Evolutionary conservation across 1,140 invertebrate species (phyloP), one percentile per base, ranked within the genome.

Genomic region (Drosophila punjabiensis): DNA sequence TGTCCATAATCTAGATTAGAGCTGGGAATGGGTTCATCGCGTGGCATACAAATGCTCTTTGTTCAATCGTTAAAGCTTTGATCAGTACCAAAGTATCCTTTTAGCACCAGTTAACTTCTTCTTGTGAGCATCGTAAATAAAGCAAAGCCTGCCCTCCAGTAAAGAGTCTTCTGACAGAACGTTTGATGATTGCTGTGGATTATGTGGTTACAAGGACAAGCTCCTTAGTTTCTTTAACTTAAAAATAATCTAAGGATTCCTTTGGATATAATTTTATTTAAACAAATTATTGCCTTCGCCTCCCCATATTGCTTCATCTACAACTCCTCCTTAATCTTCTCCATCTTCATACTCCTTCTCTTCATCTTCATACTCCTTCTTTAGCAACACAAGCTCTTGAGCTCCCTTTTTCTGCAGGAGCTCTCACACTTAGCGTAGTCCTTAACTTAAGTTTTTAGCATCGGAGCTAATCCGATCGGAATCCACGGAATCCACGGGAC

Each of bases 231-330:
- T 14, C 11, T 13, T 16, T 16, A 24, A 16, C 3, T 9, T 24
- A 14, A 24, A n/a, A 61, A 45, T 43, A 16, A 24, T 30, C 16
- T 16, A 10, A 16, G 41, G 45, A 55, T 61, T 86, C 63, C 83
- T 84, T 81, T 76, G 71, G 69, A 75, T 75, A 76, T 76, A 55
- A 63, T 66, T 76, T 86, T 86, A 69, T 76, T 76, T 66, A 82
- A 89, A 81, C 85, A 88, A 88, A 85, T 81, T 63, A 87, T 87
- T 88, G 84, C 80, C 65, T 63, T 71, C 55, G 71, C 64, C 76
- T 73, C 58, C 77, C 75, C 63, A 52, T 48, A 58, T 58, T 58
- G 55, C 41, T 45, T 30, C 33, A 53, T 53, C 63, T 41, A 24
- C 24, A 24, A 24, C 24, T 48, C 58, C 3, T 52, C 32, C 37